phyloP scores from a whole-genome alignment of 2,113 vertebrate species.

The Lophotis ruficrista region DNA sequence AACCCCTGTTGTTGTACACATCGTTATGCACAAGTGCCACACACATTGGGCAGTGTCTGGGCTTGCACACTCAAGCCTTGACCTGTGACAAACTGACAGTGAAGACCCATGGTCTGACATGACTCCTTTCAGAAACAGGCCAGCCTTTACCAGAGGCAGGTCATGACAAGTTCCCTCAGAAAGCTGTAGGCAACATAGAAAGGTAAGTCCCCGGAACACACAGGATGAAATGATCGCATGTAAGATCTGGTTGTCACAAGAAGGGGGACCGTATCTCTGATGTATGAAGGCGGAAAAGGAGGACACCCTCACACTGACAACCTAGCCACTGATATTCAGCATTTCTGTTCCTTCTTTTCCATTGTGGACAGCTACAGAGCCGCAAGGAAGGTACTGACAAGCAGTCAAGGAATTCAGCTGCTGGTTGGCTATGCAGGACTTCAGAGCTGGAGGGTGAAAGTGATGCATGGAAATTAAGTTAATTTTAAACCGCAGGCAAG shows the following conservation, averaged over 20 bases:
- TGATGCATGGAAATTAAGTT: constrained; percentile 64
- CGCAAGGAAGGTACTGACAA: not conserved
- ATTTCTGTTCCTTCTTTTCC: not conserved
- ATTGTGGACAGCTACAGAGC: not conserved
- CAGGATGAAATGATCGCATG: not conserved
- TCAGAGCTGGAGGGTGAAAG: constrained; percentile 52
- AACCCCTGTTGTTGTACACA: not conserved
- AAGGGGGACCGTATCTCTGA: not conserved
- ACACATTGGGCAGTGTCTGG: not conserved
- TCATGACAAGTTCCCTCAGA: not conserved
- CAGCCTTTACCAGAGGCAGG: not conserved
- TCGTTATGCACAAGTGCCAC: not conserved
- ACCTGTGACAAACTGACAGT: not conserved
- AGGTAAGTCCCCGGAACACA: accelerated
- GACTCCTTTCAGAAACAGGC: not conserved
- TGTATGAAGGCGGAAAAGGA: accelerated
- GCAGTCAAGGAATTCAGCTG: constrained; percentile 14
- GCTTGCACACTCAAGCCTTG: not conserved
- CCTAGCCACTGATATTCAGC: not conserved
- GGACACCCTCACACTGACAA: not conserved
- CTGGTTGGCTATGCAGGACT: constrained; percentile 7
- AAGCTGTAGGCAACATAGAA: not conserved
- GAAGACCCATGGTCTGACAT: not conserved
- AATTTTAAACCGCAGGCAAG: constrained; percentile 61
- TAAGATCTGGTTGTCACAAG: not conserved